Evolutionary conservation across 2,113 vertebrate species (phyloP).

Genomic region (Setophaga petechia): DNA sequence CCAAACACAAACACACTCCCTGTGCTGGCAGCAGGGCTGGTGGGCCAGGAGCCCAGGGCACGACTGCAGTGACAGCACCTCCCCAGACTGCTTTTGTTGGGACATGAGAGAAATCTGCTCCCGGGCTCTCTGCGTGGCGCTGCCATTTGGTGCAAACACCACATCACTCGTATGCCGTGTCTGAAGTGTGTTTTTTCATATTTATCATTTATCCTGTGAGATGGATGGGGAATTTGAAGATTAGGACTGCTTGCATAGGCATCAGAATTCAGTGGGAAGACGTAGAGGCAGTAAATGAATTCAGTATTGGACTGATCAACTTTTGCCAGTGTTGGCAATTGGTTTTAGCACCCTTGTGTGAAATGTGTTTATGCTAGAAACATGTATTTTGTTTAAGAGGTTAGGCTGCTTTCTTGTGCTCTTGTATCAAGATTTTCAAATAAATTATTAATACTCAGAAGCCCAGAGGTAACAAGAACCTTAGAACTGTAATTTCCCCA

Average conservation of each 20-base stretch:
- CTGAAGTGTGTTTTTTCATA: not conserved
- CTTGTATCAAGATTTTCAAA: not conserved
- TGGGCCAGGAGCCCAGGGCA: not conserved
- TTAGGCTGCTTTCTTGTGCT: not conserved
- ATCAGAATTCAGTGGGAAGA: not conserved
- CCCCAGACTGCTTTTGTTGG: not conserved
- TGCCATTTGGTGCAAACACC: constrained; percentile 6
- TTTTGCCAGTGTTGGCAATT: not conserved
- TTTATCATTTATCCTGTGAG: not conserved
- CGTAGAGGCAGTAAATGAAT: not conserved
- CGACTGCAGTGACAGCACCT: not conserved
- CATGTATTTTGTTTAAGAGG: not conserved
- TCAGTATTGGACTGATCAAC: not conserved
- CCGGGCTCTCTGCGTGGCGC: not conserved
- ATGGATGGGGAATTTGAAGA: not conserved
- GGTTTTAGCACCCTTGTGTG: not conserved
- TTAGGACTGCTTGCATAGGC: not conserved
- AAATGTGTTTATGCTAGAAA: not conserved
- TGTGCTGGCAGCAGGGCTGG: not conserved
- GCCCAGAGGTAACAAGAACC: not conserved
- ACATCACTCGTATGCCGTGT: fast-evolving
- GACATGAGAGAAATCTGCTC: constrained; percentile 3
- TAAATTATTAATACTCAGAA: not conserved
- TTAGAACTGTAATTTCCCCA: not conserved
- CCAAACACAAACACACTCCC: fast-evolving